These are phyloP conservation scores for Cyprinella venusta DNA, from an alignment of 2,797 vertebrate genomes.

Conservation along the genomic window DNA sequence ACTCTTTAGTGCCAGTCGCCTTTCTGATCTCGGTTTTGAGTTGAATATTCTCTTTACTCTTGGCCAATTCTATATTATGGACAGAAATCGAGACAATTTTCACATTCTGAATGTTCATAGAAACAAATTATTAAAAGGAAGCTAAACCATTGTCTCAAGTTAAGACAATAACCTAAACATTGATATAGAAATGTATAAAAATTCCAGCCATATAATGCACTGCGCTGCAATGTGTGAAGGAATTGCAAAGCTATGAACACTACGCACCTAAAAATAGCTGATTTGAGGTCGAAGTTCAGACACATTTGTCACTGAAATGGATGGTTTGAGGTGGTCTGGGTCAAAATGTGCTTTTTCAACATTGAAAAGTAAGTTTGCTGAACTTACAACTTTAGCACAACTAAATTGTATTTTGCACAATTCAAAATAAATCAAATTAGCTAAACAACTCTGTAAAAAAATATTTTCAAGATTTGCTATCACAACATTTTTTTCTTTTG, in stretches of 20 bases:
- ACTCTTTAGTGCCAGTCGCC: background rate
- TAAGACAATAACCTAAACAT: conserved; percentile 13
- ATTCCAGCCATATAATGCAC: conserved; percentile 9
- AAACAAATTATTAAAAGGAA: too few relatives aligned
- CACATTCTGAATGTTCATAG: background rate
- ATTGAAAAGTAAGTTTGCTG: background rate
- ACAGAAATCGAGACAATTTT: background rate
- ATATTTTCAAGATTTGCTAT: too few relatives aligned
- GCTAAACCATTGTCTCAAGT: background rate
- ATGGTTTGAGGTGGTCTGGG: conserved; percentile 37
- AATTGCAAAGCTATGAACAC: conserved; percentile 18
- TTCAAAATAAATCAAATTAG: background rate
- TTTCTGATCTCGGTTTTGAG: background rate
- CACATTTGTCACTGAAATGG: conserved; percentile 42
- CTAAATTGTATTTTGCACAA: too few relatives aligned
- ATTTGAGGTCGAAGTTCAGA: conserved; percentile 48
- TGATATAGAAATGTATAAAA: conserved; percentile 13
- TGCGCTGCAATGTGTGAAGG: conserved; percentile 4
- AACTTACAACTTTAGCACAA: background rate
- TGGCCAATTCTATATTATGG: background rate
- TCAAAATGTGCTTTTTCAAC: conserved; percentile 38
- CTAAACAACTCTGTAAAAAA: too few relatives aligned
- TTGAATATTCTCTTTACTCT: background rate
- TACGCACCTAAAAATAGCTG: conserved; percentile 42
- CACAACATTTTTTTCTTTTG: too few relatives aligned